Evolutionary conservation across 2,797 vertebrate species (phyloP), one percentile per base, ranked within the genome.

Genomic region (Apogon talboti): DNA sequence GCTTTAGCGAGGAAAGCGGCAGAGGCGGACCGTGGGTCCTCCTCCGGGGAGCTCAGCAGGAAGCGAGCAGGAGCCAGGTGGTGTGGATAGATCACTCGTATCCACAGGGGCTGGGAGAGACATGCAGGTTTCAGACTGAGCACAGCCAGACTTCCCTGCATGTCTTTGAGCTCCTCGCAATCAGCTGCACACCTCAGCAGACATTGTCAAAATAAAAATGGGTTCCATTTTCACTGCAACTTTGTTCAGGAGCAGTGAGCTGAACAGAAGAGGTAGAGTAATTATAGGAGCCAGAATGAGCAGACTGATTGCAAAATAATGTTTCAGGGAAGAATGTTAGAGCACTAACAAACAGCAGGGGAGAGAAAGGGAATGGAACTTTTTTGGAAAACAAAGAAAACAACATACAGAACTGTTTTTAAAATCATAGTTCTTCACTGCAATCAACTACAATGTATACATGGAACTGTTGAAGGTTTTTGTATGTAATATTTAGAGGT

Each of bases 271-370:
- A 76, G 81, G 70, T 72, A 64, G 78, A 83, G 81, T 85, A 88
- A 90, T 90, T 90, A 88, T 70, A 76, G 79, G 53, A 83, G 64
- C 37, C 52, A 45, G 72, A 84, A 77, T 75, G 82, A 79, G 69
- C 74, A 33, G 70, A 71, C 71, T 85, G 82, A 88, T 87, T 89
- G 84, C 78, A 81, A 81, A 81, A 58, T 78, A 81, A 81, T 72
- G 76, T 87, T 84, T 66, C 56, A 54, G 73, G 55, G 28, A 64
- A 66, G 74, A 78, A 76, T 65, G 77, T 63, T 65, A 56, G 16
- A 45, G 65, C 65, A 72, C 65, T 67, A 76, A 76, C 45, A 75
- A 74, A 75, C 46, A 74, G 70, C 46, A 11, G 60, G 70, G 44
- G 50, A 45, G 15, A 41, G 41, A 56, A 42, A 11, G 35, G 37